These are phyloP conservation scores for Amblyteles armatorius DNA, from an alignment of 2,888 invertebrate species.

Conservation along the genomic window DNA sequence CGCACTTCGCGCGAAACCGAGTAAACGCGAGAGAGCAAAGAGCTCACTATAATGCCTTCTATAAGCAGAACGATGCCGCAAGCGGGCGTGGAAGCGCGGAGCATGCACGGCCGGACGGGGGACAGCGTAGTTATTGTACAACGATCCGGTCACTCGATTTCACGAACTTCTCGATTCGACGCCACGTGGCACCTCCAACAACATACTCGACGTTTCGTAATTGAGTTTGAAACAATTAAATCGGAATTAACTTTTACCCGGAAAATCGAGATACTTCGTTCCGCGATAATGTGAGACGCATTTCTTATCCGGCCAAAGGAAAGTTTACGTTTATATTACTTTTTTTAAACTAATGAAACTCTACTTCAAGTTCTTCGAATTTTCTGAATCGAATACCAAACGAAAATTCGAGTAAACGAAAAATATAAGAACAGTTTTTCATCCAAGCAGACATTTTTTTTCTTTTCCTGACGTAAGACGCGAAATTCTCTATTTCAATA, in stretches of 20 bases:
- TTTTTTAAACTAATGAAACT: too few species aligned
- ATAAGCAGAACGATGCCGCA: not conserved
- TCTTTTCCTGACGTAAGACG: too few species aligned
- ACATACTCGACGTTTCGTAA: too few species aligned
- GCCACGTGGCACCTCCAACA: not conserved
- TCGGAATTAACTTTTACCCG: too few species aligned
- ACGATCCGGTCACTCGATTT: not conserved
- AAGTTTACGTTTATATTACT: not conserved
- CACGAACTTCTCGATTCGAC: not conserved
- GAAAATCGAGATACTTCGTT: too few species aligned
- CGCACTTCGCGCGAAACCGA: slow-evolving; percentile 19
- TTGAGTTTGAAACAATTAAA: too few species aligned
- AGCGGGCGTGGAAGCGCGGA: not conserved
- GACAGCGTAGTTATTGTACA: slow-evolving; percentile 2
- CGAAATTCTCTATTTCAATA: too few species aligned
- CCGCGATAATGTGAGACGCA: too few species aligned
- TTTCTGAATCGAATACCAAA: not conserved
- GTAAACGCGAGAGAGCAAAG: slow-evolving; percentile 21
- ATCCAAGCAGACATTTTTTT: not conserved
- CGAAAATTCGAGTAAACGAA: not conserved
- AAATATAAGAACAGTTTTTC: not conserved
- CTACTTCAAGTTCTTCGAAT: not conserved
- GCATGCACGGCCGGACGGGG: not conserved
- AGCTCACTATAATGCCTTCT: not conserved
- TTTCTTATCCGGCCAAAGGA: too few species aligned